Conservation (phyloP, 2,888 invertebrate genomes). For the Megamerina dolium region DNA sequence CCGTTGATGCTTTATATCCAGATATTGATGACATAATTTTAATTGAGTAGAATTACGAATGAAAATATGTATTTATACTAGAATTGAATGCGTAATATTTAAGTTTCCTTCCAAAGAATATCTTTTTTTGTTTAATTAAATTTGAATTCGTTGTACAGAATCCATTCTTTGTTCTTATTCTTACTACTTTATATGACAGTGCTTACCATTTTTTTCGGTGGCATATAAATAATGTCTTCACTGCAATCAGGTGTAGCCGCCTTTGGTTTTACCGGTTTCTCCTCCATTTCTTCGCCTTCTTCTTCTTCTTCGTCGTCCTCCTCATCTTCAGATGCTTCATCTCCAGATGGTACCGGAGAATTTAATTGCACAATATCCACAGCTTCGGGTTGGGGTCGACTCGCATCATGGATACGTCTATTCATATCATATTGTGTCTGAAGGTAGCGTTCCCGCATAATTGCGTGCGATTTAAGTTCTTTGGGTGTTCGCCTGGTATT, state of each 20-base stretch:
- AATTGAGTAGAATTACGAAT: slow-evolving; percentile 21
- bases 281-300: slow-evolving; percentile 14
- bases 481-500: slow-evolving; percentile 29
- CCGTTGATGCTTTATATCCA: slow-evolving; percentile 28
- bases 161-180: no score
- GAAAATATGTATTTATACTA: no score
- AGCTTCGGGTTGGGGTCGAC: slow-evolving; percentile 14
- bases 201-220: slow-evolving; percentile 38
- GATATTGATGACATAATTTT: slow-evolving; percentile 44
- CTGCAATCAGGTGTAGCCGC: slow-evolving; percentile 35
- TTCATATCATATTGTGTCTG: slow-evolving; percentile 21
- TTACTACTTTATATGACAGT: no score
- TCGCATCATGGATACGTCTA: slow-evolving; percentile 29
- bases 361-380: slow-evolving; percentile 27
- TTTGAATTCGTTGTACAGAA: no score
- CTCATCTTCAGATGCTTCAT: slow-evolving; percentile 22
- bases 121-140: no score
- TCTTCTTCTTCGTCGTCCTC: slow-evolving; percentile 23
- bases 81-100: no score
- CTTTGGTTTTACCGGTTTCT: slow-evolving; percentile 25
- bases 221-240: slow-evolving; percentile 30
- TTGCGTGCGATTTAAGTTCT: slow-evolving; percentile 29
- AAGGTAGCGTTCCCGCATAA: slow-evolving; percentile 31
- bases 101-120: no score
- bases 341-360: slow-evolving; percentile 28